Evolutionary conservation across 2,888 invertebrate species (phyloP), one percentile per base, ranked within the genome.

Genomic region (Griposia aprilina): DNA sequence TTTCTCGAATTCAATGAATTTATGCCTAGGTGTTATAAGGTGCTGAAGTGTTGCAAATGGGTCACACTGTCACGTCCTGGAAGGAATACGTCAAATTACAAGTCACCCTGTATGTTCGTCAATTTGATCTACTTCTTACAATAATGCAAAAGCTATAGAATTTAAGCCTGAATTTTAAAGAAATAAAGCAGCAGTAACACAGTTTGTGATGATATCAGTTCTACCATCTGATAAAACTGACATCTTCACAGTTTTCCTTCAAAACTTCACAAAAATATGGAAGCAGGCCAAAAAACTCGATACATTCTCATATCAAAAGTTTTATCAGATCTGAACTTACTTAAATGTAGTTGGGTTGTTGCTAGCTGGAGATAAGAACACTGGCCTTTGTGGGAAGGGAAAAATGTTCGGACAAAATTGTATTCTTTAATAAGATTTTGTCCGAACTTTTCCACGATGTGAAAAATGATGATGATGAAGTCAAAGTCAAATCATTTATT

Each of bases 251-350:
- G 52, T 76, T 71, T 74, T 71, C 57, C 36, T 20, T 1, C 8
- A 63, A 73, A 78, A 86, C 66, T 67, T 50, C 23, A 71, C 20
- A 2, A 75, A 60, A 60, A 71, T 73, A 79, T 83, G 73, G 75
- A 68, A 86, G 30, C 52, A 26, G 67, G 80, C 72, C 78, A 84
- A 70, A 65, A 63, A 63, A 62, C 57, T 76, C 48, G 63, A 65
- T 81, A 81, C 66, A 66, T n/a, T 45, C 57, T 62, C 69, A 70
- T 70, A 70, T 57, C 48, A 74, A 63, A 75, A 78, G 71, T 86
- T 86, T 83, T 74, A 74, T 83, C 87, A 59, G 73, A 77, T 60
- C 50, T 48, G 57, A 65, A 78, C 66, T 78, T 66, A 36, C 36
- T 4, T 67, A 60, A 4, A 67, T 4, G 52, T 66, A 52, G 83